Percentiles rank a stretch among this genome's conserved stretches.
Evolutionary conservation across 1,140 invertebrate genomes (phyloP).

Genomic region (Chironomus tepperi): DNA sequence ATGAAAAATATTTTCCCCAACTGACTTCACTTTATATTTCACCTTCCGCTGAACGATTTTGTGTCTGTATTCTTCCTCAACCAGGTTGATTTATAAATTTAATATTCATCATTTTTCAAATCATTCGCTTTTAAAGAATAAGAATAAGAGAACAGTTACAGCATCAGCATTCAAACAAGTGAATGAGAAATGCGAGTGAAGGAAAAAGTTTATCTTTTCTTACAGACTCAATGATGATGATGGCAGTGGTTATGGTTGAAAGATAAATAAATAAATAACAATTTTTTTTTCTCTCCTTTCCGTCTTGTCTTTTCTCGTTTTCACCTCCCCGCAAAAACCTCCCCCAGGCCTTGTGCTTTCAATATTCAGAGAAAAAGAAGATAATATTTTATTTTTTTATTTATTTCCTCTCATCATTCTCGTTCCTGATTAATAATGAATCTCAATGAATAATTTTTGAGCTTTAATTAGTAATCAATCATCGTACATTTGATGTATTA

Average conservation of each 20-base stretch:
- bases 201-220: not conserved
- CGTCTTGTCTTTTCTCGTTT: no score
- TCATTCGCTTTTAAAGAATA: not conserved
- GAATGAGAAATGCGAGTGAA: not conserved
- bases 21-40: not conserved
- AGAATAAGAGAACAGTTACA: no score
- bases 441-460: not conserved
- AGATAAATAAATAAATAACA: no score
- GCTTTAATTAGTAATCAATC: conserved; percentile 22
- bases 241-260: no score
- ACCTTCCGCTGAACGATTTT: not conserved
- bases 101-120: conserved; percentile 15
- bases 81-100: not conserved
- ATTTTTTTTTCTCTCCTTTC: no score
- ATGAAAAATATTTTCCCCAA: conserved; percentile 8
- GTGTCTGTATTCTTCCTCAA: not conserved
- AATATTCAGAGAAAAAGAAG: no score
- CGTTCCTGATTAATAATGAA: not conserved
- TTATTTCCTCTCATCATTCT: no score
- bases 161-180: not conserved
- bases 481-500: not conserved
- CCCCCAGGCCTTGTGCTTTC: no score
- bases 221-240: not conserved
- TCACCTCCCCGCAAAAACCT: no score
- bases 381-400: no score